Conservation (phyloP, 2,888 invertebrate species). For the Syritta pipiens region DNA sequence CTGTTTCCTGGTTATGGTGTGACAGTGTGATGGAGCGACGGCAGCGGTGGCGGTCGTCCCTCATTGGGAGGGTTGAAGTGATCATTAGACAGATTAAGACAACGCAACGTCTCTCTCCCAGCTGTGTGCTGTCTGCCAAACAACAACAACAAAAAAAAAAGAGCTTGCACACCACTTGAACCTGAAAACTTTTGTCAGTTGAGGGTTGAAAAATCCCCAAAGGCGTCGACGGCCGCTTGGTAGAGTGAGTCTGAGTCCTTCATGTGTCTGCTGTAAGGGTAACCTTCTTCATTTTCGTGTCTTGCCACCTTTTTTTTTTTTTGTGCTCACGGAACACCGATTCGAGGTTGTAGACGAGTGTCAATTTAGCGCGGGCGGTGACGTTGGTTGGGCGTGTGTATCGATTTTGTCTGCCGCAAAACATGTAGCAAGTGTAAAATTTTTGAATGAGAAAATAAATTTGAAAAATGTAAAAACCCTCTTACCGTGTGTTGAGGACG, state of each 20-base stretch:
- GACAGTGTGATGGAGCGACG: slow-evolving; percentile 2
- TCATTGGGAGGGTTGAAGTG: slow-evolving; percentile 49
- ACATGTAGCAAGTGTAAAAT: slow-evolving; percentile 26
- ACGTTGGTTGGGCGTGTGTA: slow-evolving; percentile 1
- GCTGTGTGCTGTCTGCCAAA: too few species aligned
- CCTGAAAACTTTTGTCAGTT: slow-evolving; percentile 43
- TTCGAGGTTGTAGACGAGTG: slow-evolving; percentile 11
- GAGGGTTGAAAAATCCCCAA: slow-evolving; percentile 21
- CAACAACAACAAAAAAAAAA: slow-evolving; percentile 10
- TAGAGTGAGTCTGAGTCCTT: slow-evolving; percentile 26
- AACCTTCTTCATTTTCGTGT: slow-evolving; percentile 34
- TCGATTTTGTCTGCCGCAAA: slow-evolving; percentile 53
- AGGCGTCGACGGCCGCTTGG: slow-evolving; percentile 17
- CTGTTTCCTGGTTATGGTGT: slow-evolving; percentile 6
- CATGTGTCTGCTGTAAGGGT: slow-evolving; percentile 34
- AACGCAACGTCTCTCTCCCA: slow-evolving; percentile 3
- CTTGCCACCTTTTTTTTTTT: slow-evolving; percentile 32
- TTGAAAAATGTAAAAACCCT: slow-evolving; percentile 2
- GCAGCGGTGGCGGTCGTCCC: too few species aligned
- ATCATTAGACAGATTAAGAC: slow-evolving; percentile 69
- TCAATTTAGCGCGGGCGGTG: slow-evolving; percentile 34
- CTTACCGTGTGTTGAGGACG: slow-evolving; percentile 24
- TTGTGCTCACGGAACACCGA: neutral
- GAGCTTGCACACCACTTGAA: slow-evolving; percentile 52
- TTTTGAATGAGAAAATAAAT: slow-evolving; percentile 31